Percentiles rank a stretch among this genome's conserved stretches.
Conservation (phyloP, 2,888 invertebrate genomes). For the Xanthorhoe designata region DNA sequence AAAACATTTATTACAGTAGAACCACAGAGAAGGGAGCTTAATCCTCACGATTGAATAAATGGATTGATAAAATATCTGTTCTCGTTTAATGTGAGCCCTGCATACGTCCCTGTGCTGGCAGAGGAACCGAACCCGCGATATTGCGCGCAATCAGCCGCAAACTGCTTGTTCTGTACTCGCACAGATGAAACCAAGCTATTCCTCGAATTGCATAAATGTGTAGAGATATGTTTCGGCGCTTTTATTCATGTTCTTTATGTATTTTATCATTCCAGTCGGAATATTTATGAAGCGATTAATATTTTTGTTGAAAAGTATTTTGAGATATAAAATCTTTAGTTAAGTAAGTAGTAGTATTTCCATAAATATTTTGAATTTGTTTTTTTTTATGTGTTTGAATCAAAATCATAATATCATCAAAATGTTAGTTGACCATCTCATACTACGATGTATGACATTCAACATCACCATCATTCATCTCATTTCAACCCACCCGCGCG, state of each 20-base stretch:
- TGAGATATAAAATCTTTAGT: too few relatives aligned
- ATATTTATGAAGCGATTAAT: not conserved
- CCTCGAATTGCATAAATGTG: not conserved
- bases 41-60: too few relatives aligned
- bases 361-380: too few relatives aligned
- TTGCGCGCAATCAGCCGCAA: constrained; percentile 14
- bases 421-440: too few relatives aligned
- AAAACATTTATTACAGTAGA: too few relatives aligned
- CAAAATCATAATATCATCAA: too few relatives aligned
- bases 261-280: not conserved
- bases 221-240: not conserved
- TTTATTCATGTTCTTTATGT: not conserved
- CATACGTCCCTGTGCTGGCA: not conserved
- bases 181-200: constrained; percentile 17
- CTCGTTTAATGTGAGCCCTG: not conserved
- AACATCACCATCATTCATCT: too few relatives aligned
- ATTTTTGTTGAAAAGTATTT: not conserved
- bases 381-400: too few relatives aligned
- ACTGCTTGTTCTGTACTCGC: constrained; percentile 7
- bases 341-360: too few relatives aligned
- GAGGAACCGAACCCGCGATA: constrained; percentile 18
- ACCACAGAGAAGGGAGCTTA: too few relatives aligned
- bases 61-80: not conserved
- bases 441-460: too few relatives aligned
- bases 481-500: too few relatives aligned